Evolutionary conservation across 2,888 invertebrate species (phyloP).

Genomic region (Diaprepes abbreviatus): DNA sequence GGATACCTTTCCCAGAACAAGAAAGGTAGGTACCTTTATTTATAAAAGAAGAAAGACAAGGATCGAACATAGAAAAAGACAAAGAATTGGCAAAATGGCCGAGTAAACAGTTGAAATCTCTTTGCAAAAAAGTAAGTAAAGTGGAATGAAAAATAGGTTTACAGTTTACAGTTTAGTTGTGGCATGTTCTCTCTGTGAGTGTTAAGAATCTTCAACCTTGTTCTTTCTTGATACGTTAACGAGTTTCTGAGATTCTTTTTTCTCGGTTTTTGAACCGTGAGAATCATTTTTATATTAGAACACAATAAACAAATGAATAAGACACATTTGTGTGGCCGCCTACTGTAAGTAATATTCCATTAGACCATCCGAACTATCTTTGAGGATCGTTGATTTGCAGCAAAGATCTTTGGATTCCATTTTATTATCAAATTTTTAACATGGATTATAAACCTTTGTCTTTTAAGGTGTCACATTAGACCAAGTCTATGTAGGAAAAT

Average conservation of each 20-base stretch:
- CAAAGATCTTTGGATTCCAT: background rate
- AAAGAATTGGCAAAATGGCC: slow-evolving; percentile 7
- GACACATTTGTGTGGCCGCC: background rate
- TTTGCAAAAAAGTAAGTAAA: slow-evolving; percentile 19
- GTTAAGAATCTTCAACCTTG: background rate
- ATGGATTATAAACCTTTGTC: slow-evolving; percentile 5
- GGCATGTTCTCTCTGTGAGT: background rate
- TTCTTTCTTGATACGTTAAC: background rate
- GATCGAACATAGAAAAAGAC: background rate
- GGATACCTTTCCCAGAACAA: too few relatives aligned
- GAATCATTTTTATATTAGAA: slow-evolving; percentile 15
- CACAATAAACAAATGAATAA: slow-evolving; percentile 23
- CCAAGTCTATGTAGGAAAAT: slow-evolving; percentile 53
- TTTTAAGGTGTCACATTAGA: background rate
- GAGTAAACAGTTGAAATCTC: background rate
- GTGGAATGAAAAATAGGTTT: slow-evolving; percentile 21
- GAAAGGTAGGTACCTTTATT: too few relatives aligned
- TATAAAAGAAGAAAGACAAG: slow-evolving; percentile 15
- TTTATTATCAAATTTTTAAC: slow-evolving; percentile 2
- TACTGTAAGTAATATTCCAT: slow-evolving; percentile 16
- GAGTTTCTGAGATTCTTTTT: slow-evolving; percentile 8
- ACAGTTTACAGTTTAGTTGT: slow-evolving; percentile 30
- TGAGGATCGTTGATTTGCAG: background rate
- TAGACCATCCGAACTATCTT: background rate
- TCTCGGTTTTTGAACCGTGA: slow-evolving; percentile 23